Percentiles rank a stretch among this genome's conserved stretches.
Conservation (phyloP, 2,113 vertebrate genomes). For the Nothoprocta pentlandii region DNA sequence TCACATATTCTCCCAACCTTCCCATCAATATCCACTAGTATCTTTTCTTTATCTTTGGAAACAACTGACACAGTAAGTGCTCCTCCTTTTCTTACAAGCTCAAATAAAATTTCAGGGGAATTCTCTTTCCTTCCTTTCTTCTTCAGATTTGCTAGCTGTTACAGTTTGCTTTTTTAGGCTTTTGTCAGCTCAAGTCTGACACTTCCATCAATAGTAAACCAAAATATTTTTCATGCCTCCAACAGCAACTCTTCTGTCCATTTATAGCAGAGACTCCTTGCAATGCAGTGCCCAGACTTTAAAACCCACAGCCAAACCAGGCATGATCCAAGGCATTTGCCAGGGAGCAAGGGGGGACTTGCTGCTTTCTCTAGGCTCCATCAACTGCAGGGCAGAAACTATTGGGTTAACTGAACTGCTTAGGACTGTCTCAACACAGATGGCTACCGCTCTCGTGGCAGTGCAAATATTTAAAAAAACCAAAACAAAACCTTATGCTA, state of each 20-base stretch:
- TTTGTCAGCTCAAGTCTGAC: background rate
- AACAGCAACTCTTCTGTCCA: background rate
- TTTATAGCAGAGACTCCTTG: background rate
- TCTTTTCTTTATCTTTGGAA: background rate
- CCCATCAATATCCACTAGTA: background rate
- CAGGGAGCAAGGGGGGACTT: background rate
- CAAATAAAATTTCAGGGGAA: background rate
- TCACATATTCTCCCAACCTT: background rate
- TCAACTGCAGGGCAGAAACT: background rate
- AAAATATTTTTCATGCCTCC: background rate
- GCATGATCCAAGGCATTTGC: background rate
- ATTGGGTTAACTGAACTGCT: background rate
- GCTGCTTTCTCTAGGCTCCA: background rate
- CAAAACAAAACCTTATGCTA: background rate
- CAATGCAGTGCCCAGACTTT: background rate
- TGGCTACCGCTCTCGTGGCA: background rate
- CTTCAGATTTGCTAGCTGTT: background rate
- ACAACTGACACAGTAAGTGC: accelerated
- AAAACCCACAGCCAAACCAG: background rate
- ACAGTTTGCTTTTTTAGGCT: background rate
- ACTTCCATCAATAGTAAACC: background rate
- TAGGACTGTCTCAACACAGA: background rate
- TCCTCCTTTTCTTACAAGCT: background rate
- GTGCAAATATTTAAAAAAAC: background rate
- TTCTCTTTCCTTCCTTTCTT: background rate